Evolutionary conservation across 2,888 invertebrate genomes (phyloP).

Genomic region (Psylliodes chrysocephalus): DNA sequence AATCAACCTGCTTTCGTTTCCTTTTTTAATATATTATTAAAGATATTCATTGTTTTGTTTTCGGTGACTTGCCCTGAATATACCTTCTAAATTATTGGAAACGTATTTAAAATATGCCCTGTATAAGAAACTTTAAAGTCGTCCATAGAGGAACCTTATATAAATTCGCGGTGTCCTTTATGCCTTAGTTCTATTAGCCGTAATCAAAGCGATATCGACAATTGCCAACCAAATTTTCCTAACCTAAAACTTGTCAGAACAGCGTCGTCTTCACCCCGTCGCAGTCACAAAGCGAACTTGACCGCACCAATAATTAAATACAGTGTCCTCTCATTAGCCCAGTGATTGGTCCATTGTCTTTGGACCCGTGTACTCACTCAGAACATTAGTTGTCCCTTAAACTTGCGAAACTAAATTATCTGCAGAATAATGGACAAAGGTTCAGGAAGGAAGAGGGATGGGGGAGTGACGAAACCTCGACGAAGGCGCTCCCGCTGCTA

Average conservation of each 20-base stretch:
- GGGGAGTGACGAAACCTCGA: conserved; percentile 42
- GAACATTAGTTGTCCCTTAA: conserved; percentile 57
- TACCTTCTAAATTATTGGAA: no score
- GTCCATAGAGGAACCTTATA: no score
- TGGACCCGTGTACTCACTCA: conserved; percentile 46
- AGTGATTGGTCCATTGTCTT: conserved; percentile 67
- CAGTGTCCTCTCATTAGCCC: conserved; percentile 67
- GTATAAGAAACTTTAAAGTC: no score
- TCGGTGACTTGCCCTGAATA: no score
- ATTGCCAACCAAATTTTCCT: no score
- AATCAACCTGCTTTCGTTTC: no score
- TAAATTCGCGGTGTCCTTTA: no score
- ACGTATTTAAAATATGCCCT: no score
- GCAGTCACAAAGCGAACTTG: conserved; percentile 40
- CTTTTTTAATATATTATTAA: no score
- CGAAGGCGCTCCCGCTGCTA: conserved; percentile 15
- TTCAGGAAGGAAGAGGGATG: conserved; percentile 44
- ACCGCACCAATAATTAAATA: conserved; percentile 57
- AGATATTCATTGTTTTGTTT: no score
- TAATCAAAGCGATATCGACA: no score
- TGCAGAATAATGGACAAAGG: conserved; percentile 61
- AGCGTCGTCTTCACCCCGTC: conserved; percentile 15
- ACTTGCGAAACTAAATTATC: conserved; percentile 62
- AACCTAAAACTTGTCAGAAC: not conserved
- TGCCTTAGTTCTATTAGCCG: no score